phyloP scores from a whole-genome alignment of 2,113 vertebrate species.

The Tyto alba region DNA sequence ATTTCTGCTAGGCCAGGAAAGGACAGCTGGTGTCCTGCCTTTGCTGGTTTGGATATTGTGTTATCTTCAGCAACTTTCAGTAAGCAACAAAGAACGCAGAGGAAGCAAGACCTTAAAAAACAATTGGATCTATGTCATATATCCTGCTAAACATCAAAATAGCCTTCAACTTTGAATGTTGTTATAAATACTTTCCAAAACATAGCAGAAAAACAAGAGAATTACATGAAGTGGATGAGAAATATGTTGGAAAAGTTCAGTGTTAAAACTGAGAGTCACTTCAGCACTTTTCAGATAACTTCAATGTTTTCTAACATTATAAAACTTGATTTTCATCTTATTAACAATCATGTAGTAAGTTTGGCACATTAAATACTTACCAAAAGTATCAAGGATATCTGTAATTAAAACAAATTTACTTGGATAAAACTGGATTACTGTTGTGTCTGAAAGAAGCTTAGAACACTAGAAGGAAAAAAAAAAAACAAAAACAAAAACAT shows the following conservation, averaged over 20 bases:
- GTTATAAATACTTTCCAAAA: neutral
- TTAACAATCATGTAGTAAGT: neutral
- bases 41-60: neutral
- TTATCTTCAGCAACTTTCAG: neutral
- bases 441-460: conserved; percentile 94
- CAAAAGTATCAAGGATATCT: conserved; percentile 96
- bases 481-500: neutral
- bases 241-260: neutral
- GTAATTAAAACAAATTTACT: conserved; percentile 99
- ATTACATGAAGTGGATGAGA: neutral
- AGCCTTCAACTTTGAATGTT: neutral
- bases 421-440: conserved; percentile 97
- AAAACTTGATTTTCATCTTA: neutral
- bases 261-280: neutral
- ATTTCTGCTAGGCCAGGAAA: neutral
- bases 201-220: neutral
- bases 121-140: neutral
- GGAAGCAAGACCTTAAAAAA: neutral
- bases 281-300: neutral
- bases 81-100: neutral
- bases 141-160: neutral
- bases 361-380: conserved; percentile 69
- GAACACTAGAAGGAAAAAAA: conserved; percentile 81
- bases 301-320: neutral
- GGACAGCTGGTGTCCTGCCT: neutral